A percentile compares a stretch with the other conserved stretches of the same genome.
Evolutionary conservation across 2,113 vertebrate species (phyloP).

Genomic region (Plestiodon gilberti): DNA sequence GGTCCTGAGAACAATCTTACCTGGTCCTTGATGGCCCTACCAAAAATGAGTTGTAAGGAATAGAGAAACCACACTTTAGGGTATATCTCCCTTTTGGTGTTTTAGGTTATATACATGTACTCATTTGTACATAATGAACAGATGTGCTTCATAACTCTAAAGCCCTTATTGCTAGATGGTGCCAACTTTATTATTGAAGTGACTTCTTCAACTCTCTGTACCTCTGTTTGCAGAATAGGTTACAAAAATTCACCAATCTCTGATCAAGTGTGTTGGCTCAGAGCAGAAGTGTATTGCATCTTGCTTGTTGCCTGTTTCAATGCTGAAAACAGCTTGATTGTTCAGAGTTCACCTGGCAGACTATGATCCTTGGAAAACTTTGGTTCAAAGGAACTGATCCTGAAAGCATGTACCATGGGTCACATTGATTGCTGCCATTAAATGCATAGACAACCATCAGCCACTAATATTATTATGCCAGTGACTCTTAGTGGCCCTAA

Average conservation of each 20-base stretch:
- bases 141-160: no score
- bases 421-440: background rate
- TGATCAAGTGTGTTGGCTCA: background rate
- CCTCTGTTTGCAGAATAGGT: background rate
- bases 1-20: no score
- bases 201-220: no score
- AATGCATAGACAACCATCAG: background rate
- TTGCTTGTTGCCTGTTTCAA: background rate
- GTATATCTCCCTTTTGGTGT: no score
- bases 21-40: no score
- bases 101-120: no score
- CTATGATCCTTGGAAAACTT: background rate
- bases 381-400: background rate
- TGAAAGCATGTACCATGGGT: background rate
- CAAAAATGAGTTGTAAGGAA: no score
- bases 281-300: background rate
- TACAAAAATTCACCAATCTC: background rate
- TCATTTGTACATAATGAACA: no score
- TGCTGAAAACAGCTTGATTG: background rate
- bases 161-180: no score
- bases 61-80: no score
- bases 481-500: background rate
- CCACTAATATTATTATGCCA: background rate
- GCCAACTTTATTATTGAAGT: no score
- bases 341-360: background rate